phyloP scores from a whole-genome alignment of 2,113 vertebrate species.

The Xenopus tropicalis region UCB_Xtro_10.0 CM004444.2:61147501-61148000 shows the following conservation, averaged over 20 bases:
- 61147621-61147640: slow-evolving; percentile 50
- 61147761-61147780: slow-evolving; percentile 43
- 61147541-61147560: too few species aligned
- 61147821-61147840: slow-evolving; percentile 43
- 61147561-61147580: not conserved
- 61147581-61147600: slow-evolving; percentile 30
- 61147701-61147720: slow-evolving; percentile 50
- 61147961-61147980: too few species aligned
- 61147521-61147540: too few species aligned
- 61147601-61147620: slow-evolving; percentile 46
- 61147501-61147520: too few species aligned
- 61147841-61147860: slow-evolving; percentile 40
- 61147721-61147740: slow-evolving; percentile 45
- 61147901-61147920: too few species aligned
- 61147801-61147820: slow-evolving; percentile 33
- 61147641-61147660: slow-evolving; percentile 56
- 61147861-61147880: slow-evolving; percentile 32
- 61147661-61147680: slow-evolving; percentile 62
- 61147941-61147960: too few species aligned
- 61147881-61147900: not conserved
- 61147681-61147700: slow-evolving; percentile 52
- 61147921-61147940: too few species aligned
- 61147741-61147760: slow-evolving; percentile 36
- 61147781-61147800: slow-evolving; percentile 44
- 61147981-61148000: too few species aligned